Conservation (phyloP, 53 echinoderm and acorn worm species). For the Echinometra lucunter region DNA sequence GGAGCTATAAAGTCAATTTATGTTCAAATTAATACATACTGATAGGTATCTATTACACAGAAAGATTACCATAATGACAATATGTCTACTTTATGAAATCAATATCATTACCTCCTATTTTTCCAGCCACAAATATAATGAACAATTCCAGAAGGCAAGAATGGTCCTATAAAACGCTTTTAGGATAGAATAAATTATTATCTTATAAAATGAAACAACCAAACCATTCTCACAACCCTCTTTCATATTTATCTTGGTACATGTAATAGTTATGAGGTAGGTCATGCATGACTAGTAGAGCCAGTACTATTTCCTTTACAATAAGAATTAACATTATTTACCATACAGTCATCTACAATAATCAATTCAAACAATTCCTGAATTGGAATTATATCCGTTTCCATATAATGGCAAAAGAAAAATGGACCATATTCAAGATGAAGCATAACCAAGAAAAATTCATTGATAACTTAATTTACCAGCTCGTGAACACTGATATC, state of each 20-base stretch:
- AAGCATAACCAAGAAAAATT: neutral
- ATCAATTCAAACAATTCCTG: neutral
- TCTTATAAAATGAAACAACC: neutral
- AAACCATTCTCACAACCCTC: neutral
- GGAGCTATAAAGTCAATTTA: neutral
- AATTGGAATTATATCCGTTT: neutral
- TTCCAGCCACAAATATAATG: neutral
- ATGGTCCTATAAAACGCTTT: neutral
- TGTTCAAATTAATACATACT: neutral
- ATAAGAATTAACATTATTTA: neutral
- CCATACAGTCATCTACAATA: neutral
- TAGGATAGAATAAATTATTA: neutral
- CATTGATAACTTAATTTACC: neutral
- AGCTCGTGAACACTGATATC: neutral
- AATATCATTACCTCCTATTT: too few species aligned
- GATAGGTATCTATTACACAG: neutral
- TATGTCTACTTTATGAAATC: neutral
- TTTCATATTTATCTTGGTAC: constrained; percentile 31
- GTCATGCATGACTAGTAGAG: neutral
- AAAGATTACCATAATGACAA: neutral
- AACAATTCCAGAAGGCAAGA: neutral
- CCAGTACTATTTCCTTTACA: neutral
- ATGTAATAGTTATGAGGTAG: constrained; percentile 48
- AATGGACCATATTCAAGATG: neutral
- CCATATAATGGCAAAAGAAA: neutral